Conservation (phyloP, 2,797 vertebrate species). For the Acomys russatus region DNA sequence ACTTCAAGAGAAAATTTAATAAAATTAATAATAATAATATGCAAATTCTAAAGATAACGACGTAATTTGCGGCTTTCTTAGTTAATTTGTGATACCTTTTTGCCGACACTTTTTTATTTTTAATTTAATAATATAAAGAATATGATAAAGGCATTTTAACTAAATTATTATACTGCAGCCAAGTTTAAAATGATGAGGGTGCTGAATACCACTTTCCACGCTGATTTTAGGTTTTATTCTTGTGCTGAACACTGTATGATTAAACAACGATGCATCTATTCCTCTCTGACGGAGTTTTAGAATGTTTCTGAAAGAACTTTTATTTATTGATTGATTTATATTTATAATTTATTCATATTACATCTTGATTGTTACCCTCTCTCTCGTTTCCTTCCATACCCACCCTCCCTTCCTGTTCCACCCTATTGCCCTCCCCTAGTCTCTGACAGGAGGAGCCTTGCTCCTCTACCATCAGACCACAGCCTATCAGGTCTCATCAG, state of each 20-base stretch:
- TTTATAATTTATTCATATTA: too few species aligned
- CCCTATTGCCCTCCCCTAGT: too few species aligned
- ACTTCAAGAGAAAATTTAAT: background rate
- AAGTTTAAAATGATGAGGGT: background rate
- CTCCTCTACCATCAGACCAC: too few species aligned
- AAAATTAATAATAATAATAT: too few species aligned
- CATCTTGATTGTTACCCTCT: too few species aligned
- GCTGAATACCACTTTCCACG: background rate
- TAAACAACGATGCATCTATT: background rate
- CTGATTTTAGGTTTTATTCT: background rate
- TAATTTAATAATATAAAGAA: background rate
- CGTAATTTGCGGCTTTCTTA: slow-evolving; percentile 1
- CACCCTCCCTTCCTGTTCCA: too few species aligned
- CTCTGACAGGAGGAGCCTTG: too few species aligned
- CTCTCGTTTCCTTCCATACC: too few species aligned
- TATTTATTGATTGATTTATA: background rate
- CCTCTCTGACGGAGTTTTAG: background rate
- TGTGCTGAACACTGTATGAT: background rate
- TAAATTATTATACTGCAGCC: background rate
- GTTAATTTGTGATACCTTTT: background rate
- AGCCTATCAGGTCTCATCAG: too few species aligned
- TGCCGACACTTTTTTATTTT: background rate
- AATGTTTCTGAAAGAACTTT: background rate
- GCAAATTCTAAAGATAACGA: background rate
- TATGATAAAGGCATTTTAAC: background rate